phyloP scores from a whole-genome alignment of 2,113 vertebrate species.

The Amphiprion ocellaris region DNA sequence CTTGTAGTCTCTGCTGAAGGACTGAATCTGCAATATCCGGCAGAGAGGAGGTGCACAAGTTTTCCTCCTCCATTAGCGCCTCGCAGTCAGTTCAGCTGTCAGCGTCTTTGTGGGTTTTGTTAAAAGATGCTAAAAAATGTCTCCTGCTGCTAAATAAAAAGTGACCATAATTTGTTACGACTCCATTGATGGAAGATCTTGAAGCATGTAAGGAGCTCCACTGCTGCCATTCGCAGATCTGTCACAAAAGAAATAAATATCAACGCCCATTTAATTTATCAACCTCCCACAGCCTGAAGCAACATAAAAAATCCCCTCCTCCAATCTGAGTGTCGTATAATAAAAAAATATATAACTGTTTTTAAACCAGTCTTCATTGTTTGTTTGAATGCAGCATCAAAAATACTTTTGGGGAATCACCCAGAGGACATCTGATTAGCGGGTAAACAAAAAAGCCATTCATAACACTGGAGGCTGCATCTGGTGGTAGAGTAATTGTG shows the following conservation, averaged over 20 bases:
- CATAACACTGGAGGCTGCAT: conserved; percentile 25
- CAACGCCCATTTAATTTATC: background rate
- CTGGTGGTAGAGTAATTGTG: background rate
- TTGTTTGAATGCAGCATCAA: background rate
- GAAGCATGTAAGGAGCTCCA: background rate
- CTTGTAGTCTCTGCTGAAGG: conserved; percentile 24
- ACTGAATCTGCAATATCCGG: conserved; percentile 42
- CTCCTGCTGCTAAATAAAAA: conserved; percentile 14
- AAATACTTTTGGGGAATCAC: background rate
- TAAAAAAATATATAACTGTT: background rate
- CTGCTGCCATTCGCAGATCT: conserved; percentile 35
- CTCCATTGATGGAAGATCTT: conserved; percentile 5
- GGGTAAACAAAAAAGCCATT: conserved; percentile 40
- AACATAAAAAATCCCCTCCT: background rate
- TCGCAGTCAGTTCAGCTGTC: conserved; percentile 15
- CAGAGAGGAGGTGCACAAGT: conserved; percentile 43
- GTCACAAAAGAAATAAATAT: conserved; percentile 32
- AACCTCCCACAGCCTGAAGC: background rate
- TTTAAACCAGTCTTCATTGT: background rate
- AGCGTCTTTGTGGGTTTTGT: background rate
- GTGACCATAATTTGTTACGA: conserved; percentile 35
- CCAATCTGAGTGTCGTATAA: background rate
- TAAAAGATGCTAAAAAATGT: conserved; percentile 37
- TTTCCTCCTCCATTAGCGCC: conserved; percentile 75
- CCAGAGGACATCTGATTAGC: conserved; percentile 3